Evolutionary conservation across 2,797 vertebrate species (phyloP).

Genomic region (Spinus olivaceus): DNA sequence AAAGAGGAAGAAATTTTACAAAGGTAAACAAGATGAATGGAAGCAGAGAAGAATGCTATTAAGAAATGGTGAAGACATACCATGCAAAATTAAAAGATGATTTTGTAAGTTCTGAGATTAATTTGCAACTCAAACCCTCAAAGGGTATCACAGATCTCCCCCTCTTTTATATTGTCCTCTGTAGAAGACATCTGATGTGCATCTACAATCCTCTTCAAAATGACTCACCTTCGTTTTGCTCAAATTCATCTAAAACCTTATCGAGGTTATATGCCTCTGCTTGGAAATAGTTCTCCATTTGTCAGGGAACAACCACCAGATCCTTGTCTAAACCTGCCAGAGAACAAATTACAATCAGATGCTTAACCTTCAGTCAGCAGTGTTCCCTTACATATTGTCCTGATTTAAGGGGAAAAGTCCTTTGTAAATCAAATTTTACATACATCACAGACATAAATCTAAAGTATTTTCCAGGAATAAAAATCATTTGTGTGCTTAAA

Average conservation of each 20-base stretch:
- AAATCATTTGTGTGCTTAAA: neutral
- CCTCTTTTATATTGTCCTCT: neutral
- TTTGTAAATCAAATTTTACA: conserved; percentile 4
- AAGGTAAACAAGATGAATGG: neutral
- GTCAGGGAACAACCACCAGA: conserved; percentile 85
- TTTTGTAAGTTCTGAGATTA: neutral
- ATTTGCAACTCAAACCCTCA: neutral
- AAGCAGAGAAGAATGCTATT: neutral
- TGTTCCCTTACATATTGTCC: neutral
- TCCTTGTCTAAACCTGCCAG: conserved; percentile 72
- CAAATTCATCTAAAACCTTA: conserved; percentile 99
- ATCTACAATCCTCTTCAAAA: neutral
- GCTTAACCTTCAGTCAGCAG: neutral
- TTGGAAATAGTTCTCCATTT: conserved; percentile 99
- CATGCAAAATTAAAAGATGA: neutral
- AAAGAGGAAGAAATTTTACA: neutral
- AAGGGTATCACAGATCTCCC: neutral
- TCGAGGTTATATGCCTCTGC: conserved; percentile 99
- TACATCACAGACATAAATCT: neutral
- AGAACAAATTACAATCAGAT: conserved; percentile 39
- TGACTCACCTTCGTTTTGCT: conserved; percentile 95
- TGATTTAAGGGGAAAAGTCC: neutral
- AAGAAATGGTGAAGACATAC: neutral
- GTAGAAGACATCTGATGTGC: neutral
- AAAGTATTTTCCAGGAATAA: neutral